Percentiles rank a stretch among this genome's conserved stretches.
phyloP scores from a whole-genome alignment of 2,888 invertebrate species.

The Eugnorisma glareosa region DNA sequence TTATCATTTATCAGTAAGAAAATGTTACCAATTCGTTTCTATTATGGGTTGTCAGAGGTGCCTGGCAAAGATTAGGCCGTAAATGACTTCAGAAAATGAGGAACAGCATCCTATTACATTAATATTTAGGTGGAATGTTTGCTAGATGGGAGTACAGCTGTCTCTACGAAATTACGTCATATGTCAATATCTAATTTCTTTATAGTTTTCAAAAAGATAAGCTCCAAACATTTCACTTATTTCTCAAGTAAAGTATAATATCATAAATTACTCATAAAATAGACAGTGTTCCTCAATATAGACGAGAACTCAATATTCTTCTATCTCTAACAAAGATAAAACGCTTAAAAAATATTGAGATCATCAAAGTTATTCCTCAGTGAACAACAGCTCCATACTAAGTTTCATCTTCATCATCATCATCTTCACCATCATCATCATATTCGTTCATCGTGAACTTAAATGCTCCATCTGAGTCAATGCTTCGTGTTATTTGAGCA shows the following conservation, averaged over 20 bases:
- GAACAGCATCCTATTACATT: neutral
- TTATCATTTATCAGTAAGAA: neutral
- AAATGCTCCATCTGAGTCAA: conserved; percentile 80
- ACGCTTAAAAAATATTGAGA: conserved; percentile 49
- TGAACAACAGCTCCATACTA: conserved; percentile 11
- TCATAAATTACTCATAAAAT: conserved; percentile 45
- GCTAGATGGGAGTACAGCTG: neutral
- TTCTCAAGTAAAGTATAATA: conserved; percentile 27
- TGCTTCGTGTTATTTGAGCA: conserved; percentile 77
- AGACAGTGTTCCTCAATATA: conserved; percentile 13
- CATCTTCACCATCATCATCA: too few species aligned
- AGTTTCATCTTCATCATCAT: conserved; percentile 21
- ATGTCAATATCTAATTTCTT: neutral
- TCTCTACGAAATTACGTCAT: neutral
- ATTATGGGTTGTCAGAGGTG: neutral
- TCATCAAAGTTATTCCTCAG: conserved; percentile 26
- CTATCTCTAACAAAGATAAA: conserved; percentile 36
- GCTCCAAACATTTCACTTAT: conserved; percentile 37
- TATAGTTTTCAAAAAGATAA: conserved; percentile 33
- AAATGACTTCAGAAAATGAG: neutral
- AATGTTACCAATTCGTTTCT: neutral
- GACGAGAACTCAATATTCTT: conserved; percentile 30
- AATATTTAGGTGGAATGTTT: neutral
- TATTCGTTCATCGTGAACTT: conserved; percentile 76
- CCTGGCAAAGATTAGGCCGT: conserved; percentile 17